phyloP scores from a whole-genome alignment of 2,888 invertebrate species.

The Erebia aethiops region DNA sequence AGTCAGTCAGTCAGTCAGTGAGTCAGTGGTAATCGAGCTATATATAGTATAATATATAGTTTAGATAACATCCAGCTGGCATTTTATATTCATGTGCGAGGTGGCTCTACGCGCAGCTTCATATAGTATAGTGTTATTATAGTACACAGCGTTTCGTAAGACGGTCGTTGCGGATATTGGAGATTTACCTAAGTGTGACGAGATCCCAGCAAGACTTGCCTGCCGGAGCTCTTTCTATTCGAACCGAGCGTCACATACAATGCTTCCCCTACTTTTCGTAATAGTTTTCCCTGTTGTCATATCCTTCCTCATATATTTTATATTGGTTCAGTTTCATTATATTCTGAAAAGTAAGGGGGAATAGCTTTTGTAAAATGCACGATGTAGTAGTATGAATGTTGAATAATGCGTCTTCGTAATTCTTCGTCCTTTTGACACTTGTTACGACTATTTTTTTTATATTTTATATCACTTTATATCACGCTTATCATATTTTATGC shows the following conservation, averaged over 20 bases:
- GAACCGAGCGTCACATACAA: conserved; percentile 59
- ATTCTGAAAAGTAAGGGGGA: conserved; percentile 9
- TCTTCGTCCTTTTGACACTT: no score
- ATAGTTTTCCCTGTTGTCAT: conserved; percentile 58
- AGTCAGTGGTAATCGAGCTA: no score
- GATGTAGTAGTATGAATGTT: neutral
- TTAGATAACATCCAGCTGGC: neutral
- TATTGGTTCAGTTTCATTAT: conserved; percentile 17
- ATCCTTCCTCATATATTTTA: conserved; percentile 45
- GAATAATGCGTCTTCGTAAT: no score
- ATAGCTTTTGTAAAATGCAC: neutral
- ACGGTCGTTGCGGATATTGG: conserved; percentile 72
- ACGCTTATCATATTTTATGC: no score
- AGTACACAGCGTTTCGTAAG: conserved; percentile 55
- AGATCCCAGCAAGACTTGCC: conserved; percentile 67
- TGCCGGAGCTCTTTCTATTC: conserved; percentile 60
- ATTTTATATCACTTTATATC: no score
- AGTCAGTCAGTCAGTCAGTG: no score
- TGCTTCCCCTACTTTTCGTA: conserved; percentile 58
- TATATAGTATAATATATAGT: no score
- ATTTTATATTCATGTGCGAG: conserved; percentile 8
- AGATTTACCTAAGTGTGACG: conserved; percentile 76
- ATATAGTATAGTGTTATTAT: conserved; percentile 44
- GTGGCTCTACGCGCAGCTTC: conserved; percentile 23
- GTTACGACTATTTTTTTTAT: no score